Base-by-base conservation (phyloP, 1,140 invertebrate genomes). In the Bathynomus jamesi region DNA sequence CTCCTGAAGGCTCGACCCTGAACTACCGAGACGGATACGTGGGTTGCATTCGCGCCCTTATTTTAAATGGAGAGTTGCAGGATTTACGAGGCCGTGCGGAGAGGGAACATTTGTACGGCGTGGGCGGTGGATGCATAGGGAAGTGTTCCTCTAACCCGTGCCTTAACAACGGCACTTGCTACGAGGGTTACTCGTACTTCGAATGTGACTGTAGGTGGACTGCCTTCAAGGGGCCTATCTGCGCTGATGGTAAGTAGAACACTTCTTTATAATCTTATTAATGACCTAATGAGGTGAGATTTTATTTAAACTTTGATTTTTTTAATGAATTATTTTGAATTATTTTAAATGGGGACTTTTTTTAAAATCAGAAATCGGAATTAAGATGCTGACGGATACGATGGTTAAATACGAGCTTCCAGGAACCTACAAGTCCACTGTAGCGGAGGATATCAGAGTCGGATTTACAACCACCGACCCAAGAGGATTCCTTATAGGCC, bases 291-390 rank as follows among this genome's bases (percentile, higher is more conserved):
- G 3, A 63, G n/a, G 7, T 40, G 32, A 40, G n/a, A n/a, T n/a
- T n/a, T n/a, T n/a, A n/a, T n/a, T n/a, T n/a, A n/a, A 61, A 5
- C 0, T 13, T 61, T 4, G 21, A 13, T 61, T 0, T 61, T 7
- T 11, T 0, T 61, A 61, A 5, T 7, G 21, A 8, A 5, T 61
- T 13, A 13, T 11, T 0, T 13, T 24, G n/a, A n/a, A 46, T n/a
- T 46, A n/a, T n/a, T 46, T 46, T 46, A n/a, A 10, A 46, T 46
- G 40, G 40, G n/a, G n/a, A n/a, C n/a, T n/a, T n/a, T n/a, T n/a
- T n/a, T n/a, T n/a, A n/a, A n/a, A n/a, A n/a, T n/a, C 81, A 94
- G 95, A 99, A 87, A 97, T 98, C 80, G 96, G 96, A 31, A 93
- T 97, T 0, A 96, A 95, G 79, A 85, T 99, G 80, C 87, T 92